Evolutionary conservation across 2,888 invertebrate genomes (phyloP).

Genomic region (Coenonympha arcania): DNA sequence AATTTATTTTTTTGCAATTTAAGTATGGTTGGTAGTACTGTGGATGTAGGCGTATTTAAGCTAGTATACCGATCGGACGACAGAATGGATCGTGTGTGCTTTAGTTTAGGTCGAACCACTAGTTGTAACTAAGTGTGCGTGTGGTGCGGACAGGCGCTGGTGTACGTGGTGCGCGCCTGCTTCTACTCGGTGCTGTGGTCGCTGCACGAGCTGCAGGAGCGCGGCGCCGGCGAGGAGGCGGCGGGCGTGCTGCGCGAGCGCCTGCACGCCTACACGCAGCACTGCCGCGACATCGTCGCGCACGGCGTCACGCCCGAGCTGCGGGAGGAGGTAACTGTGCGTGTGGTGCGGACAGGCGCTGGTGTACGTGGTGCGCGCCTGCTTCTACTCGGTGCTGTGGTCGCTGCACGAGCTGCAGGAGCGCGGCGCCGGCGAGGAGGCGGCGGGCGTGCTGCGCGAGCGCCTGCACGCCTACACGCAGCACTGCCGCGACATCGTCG

Average conservation of each 20-base stretch:
- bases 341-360: too few relatives aligned
- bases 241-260: slow-evolving; percentile 76
- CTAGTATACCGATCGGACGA: too few relatives aligned
- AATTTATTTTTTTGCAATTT: too few relatives aligned
- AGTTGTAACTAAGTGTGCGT: too few relatives aligned
- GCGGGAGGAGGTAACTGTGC: slow-evolving; percentile 85
- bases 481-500: slow-evolving; percentile 71
- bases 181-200: slow-evolving; percentile 93
- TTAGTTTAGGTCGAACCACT: too few relatives aligned
- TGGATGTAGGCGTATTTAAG: too few relatives aligned
- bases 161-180: slow-evolving; percentile 79
- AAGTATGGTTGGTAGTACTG: too few relatives aligned
- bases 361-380: slow-evolving; percentile 82
- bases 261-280: slow-evolving; percentile 81
- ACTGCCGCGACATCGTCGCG: slow-evolving; percentile 66
- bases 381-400: slow-evolving; percentile 42
- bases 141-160: slow-evolving; percentile 53
- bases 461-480: slow-evolving; percentile 82
- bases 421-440: slow-evolving; percentile 46
- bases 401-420: background rate
- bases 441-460: slow-evolving; percentile 74
- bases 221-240: slow-evolving; percentile 60
- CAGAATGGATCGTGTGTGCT: too few relatives aligned
- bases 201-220: slow-evolving; percentile 75
- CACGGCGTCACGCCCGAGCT: slow-evolving; percentile 63